These are phyloP conservation scores for Ophioninae sp. DNA, from an alignment of 2,888 invertebrate species.

Conservation along the genomic window DNA sequence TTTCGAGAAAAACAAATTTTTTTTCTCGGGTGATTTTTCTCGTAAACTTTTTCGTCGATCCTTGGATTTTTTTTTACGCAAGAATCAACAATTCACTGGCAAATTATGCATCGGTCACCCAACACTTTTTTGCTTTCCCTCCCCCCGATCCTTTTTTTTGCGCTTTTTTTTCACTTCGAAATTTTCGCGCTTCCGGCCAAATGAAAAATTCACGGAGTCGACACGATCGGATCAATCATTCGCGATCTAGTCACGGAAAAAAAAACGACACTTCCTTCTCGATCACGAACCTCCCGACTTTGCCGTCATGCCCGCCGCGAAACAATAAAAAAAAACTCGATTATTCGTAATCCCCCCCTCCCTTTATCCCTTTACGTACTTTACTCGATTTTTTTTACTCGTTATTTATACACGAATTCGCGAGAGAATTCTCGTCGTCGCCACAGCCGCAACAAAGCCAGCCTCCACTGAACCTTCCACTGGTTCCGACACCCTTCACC, in stretches of 20 bases:
- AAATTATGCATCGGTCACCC: conserved; percentile 15
- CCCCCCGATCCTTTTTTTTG: not conserved
- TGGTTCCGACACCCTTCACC: not conserved
- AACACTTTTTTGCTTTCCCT: conserved; percentile 23
- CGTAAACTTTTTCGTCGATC: not conserved
- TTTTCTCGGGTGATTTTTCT: conserved; percentile 1
- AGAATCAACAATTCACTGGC: not conserved
- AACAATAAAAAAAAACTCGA: not conserved
- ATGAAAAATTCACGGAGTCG: not conserved
- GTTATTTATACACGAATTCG: not conserved
- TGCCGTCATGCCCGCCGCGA: conserved; percentile 75
- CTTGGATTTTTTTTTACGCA: not conserved
- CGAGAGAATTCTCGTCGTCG: conserved; percentile 15
- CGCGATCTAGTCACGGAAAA: conserved; percentile 11
- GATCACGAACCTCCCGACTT: conserved; percentile 73
- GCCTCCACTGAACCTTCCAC: conserved; percentile 1
- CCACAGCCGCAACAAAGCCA: not conserved
- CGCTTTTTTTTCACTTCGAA: conserved; percentile 6
- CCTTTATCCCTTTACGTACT: not conserved
- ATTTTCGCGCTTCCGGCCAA: not conserved
- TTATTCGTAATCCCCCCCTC: not conserved
- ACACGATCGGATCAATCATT: conserved; percentile 11
- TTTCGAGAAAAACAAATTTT: conserved; percentile 55
- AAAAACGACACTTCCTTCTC: conserved; percentile 38
- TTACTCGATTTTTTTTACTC: conserved; percentile 23